phyloP scores from a whole-genome alignment of 2,888 invertebrate species.

The Epiblema foenella region DNA sequence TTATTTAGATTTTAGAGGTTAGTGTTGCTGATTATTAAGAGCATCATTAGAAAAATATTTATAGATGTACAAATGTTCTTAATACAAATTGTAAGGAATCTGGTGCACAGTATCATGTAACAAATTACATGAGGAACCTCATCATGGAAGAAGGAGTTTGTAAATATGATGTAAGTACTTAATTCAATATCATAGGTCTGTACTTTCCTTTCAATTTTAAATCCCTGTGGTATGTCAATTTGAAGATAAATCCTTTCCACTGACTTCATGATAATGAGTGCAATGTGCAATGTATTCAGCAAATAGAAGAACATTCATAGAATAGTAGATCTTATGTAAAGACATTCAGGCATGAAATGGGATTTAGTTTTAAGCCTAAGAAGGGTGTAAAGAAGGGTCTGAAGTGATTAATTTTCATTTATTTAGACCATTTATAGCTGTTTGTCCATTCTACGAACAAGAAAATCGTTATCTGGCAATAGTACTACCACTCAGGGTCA shows the following conservation, averaged over 20 bases:
- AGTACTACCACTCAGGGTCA: constrained; percentile 37
- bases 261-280: neutral
- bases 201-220: neutral
- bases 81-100: neutral
- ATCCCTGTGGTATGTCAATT: neutral
- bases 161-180: no score
- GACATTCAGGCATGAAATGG: neutral
- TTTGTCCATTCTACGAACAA: neutral
- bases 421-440: neutral
- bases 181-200: no score
- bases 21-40: no score
- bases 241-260: neutral
- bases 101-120: neutral
- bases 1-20: no score
- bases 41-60: no score
- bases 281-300: neutral
- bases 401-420: neutral
- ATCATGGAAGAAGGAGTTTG: no score
- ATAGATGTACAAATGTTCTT: no score
- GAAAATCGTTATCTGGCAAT: constrained; percentile 24
- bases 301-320: neutral
- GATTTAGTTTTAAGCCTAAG: neutral
- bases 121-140: no score
- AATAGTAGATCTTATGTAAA: neutral
- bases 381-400: neutral